A percentile compares a stretch with the other conserved stretches of the same genome.
Conservation (phyloP, 2,113 vertebrate species). For the Rhegmatorhina hoffmannsi region DNA sequence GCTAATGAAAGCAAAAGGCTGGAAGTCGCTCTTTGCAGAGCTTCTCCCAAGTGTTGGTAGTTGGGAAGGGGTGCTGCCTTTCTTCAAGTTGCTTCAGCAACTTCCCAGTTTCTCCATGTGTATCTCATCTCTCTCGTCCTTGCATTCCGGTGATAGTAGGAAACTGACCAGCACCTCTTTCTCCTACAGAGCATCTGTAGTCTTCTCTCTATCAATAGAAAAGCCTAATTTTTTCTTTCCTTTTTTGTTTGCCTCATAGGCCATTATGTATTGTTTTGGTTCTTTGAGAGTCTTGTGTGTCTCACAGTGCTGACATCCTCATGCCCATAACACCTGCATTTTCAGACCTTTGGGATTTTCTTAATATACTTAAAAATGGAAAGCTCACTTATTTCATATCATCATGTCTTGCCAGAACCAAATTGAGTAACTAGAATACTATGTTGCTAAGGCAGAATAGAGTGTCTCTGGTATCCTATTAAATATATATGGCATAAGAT, state of each 20-base stretch:
- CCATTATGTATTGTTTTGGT: not conserved
- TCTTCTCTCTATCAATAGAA: not conserved
- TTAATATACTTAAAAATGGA: not conserved
- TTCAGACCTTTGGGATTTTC: not conserved
- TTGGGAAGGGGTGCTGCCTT: not conserved
- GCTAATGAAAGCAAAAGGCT: not conserved
- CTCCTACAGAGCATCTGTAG: not conserved
- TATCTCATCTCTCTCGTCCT: not conserved
- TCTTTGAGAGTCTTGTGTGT: not conserved
- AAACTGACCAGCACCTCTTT: not conserved
- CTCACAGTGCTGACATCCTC: not conserved
- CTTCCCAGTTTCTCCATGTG: not conserved
- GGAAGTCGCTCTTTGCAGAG: not conserved
- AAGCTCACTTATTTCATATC: not conserved
- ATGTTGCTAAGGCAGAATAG: not conserved
- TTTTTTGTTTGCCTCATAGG: not conserved
- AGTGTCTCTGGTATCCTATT: not conserved
- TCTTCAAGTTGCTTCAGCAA: not conserved
- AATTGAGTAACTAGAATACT: not conserved
- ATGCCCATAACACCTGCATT: not conserved
- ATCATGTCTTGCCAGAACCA: not conserved
- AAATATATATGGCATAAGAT: not conserved
- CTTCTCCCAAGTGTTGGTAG: not conserved
- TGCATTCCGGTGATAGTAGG: not conserved
- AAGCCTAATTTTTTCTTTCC: not conserved